Evolutionary conservation across 2,113 vertebrate genomes (phyloP).

Genomic region (Scomber colias): DNA sequence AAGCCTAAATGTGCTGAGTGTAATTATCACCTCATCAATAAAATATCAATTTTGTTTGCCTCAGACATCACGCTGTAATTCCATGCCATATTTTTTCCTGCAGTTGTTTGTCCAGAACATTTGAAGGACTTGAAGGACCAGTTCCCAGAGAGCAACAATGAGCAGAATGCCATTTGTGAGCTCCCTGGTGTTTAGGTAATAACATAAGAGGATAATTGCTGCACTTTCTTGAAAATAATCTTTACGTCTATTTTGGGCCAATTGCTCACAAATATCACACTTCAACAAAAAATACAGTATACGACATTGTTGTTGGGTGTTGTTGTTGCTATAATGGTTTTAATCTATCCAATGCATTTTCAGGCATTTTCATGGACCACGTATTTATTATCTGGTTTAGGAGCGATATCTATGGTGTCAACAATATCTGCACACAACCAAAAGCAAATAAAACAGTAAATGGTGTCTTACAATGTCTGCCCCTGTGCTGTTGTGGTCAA

Average conservation of each 20-base stretch:
- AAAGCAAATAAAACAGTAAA: neutral
- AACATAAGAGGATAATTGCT: slow-evolving; percentile 74
- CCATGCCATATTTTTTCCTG: slow-evolving; percentile 23
- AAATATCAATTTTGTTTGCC: slow-evolving; percentile 56
- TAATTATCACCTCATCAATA: slow-evolving; percentile 64
- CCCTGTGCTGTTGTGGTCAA: neutral
- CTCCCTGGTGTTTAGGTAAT: slow-evolving; percentile 66
- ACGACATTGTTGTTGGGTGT: slow-evolving; percentile 34
- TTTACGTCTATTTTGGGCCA: slow-evolving; percentile 55
- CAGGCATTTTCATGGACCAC: slow-evolving; percentile 17
- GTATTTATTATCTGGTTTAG: slow-evolving; percentile 9
- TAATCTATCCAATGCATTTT: slow-evolving; percentile 21
- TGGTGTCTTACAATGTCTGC: neutral
- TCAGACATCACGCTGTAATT: slow-evolving; percentile 48
- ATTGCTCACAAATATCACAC: slow-evolving; percentile 58
- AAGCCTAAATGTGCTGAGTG: slow-evolving; percentile 25
- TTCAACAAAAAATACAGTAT: slow-evolving; percentile 34
- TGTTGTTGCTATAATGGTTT: slow-evolving; percentile 41
- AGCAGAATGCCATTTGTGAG: slow-evolving; percentile 56
- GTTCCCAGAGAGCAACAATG: slow-evolving; percentile 56
- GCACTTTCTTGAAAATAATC: slow-evolving; percentile 59
- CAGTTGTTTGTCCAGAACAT: slow-evolving; percentile 17
- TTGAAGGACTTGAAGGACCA: slow-evolving; percentile 54
- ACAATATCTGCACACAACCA: slow-evolving; percentile 1
- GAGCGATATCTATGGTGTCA: neutral